phyloP scores from a whole-genome alignment of 2,797 vertebrate genomes.

The Basileuterus tristriatus region DNA sequence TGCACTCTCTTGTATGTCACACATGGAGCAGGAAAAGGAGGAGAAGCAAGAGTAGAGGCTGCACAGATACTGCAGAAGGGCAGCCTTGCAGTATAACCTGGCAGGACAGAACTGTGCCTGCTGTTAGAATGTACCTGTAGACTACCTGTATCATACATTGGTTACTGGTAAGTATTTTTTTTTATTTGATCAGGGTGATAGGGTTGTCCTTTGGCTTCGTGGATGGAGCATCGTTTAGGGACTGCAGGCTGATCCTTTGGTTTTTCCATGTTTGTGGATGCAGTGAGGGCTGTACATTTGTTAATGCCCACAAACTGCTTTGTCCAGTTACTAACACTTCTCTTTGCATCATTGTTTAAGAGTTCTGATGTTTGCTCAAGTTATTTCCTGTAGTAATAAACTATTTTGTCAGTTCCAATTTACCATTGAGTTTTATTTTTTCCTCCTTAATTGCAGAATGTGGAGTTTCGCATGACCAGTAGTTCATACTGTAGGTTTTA shows the following conservation, averaged over 20 bases:
- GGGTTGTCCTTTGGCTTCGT: not conserved
- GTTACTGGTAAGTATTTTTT: slow-evolving; percentile 46
- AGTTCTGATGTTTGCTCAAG: not conserved
- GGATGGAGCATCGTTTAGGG: not conserved
- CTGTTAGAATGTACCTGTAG: slow-evolving; percentile 65
- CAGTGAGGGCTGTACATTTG: not conserved
- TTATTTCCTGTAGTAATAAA: not conserved
- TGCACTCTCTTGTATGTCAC: slow-evolving; percentile 69
- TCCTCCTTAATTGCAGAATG: not conserved
- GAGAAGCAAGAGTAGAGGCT: slow-evolving; percentile 57
- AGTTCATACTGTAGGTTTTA: not conserved
- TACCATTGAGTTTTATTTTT: not conserved
- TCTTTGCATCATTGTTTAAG: not conserved
- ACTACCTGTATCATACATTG: slow-evolving; percentile 37
- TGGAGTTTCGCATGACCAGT: fast-evolving
- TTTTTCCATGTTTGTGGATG: not conserved
- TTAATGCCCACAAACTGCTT: not conserved
- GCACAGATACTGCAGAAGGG: slow-evolving; percentile 45
- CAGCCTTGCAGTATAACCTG: slow-evolving; percentile 53
- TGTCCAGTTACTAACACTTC: not conserved
- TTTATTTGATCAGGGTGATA: slow-evolving; percentile 4
- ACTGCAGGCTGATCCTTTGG: not conserved
- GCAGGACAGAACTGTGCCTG: slow-evolving; percentile 49
- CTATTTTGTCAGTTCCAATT: not conserved
- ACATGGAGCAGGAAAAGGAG: slow-evolving; percentile 60